These are phyloP conservation scores for Lethenteron reissneri DNA, from an alignment of 2,113 vertebrate genomes.

Conservation along the genomic window DNA sequence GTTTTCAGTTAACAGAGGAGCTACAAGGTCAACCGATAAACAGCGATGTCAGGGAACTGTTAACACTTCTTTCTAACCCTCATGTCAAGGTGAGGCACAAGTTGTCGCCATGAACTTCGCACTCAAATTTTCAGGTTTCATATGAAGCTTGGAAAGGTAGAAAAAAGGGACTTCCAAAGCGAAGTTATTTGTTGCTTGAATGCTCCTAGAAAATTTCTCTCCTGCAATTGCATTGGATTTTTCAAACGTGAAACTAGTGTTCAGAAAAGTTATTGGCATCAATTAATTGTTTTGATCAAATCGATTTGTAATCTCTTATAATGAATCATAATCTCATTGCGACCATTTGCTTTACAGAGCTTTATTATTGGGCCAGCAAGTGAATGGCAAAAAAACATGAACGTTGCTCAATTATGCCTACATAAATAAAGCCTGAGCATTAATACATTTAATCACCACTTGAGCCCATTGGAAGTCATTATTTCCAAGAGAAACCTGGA, in stretches of 20 bases:
- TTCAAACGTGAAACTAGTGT: neutral
- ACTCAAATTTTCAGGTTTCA: neutral
- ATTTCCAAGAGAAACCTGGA: no score
- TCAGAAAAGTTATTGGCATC: no score
- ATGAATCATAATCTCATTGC: no score
- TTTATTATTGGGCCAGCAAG: no score
- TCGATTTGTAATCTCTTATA: no score
- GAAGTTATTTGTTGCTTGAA: neutral
- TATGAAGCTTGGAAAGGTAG: neutral
- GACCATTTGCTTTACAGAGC: no score
- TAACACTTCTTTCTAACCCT: neutral
- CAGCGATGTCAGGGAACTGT: neutral
- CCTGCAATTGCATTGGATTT: neutral
- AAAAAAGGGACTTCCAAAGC: neutral
- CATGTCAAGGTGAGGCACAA: neutral
- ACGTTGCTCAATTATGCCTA: no score
- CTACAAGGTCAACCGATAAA: neutral
- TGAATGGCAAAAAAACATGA: no score
- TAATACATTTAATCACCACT: no score
- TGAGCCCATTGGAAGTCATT: no score
- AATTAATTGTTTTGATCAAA: no score
- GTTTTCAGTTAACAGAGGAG: conserved; percentile 1
- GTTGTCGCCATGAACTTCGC: neutral
- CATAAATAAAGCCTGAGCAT: no score
- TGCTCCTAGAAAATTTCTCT: neutral